Evolutionary conservation across 53 echinoderm and acorn worm species (phyloP).

Genomic region (Hippasteria phrygiana): DNA sequence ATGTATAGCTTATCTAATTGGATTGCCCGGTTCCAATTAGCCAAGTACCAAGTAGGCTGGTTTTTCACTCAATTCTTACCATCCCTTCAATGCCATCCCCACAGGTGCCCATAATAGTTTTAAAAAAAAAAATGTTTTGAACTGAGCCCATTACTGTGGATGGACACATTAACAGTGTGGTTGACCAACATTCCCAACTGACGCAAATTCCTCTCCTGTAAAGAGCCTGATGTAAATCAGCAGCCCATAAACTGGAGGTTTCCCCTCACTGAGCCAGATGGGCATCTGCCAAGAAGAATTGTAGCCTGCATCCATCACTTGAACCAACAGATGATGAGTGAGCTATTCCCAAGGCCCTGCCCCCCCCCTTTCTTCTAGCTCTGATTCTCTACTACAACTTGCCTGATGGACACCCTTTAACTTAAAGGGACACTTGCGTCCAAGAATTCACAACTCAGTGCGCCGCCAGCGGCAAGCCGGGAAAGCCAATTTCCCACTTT

Average conservation of each 20-base stretch:
- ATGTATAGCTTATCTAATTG: too few species aligned
- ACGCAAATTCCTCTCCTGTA: not conserved
- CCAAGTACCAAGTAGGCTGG: not conserved
- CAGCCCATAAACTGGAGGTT: not conserved
- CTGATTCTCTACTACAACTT: not conserved
- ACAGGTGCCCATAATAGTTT: not conserved
- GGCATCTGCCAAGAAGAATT: not conserved
- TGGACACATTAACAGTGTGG: not conserved
- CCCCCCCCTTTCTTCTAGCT: not conserved
- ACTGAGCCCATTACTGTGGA: not conserved
- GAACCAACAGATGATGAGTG: slow-evolving; percentile 22
- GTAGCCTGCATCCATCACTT: slow-evolving; percentile 12
- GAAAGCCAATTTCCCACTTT: too few species aligned
- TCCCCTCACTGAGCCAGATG: slow-evolving; percentile 6
- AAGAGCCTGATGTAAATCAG: slow-evolving; percentile 10
- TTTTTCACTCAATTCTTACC: not conserved
- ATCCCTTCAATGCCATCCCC: not conserved
- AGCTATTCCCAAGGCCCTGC: slow-evolving; percentile 5
- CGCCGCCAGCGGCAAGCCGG: too few species aligned
- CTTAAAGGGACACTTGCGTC: too few species aligned
- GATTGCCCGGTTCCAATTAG: too few species aligned
- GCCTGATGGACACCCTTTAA: not conserved
- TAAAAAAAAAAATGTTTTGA: not conserved
- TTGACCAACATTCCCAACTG: not conserved
- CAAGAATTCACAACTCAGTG: too few species aligned